Evolutionary conservation across 35 echinoderm and acorn worm genomes (phyloP).

Genomic region (Chiridota heheva): DNA sequence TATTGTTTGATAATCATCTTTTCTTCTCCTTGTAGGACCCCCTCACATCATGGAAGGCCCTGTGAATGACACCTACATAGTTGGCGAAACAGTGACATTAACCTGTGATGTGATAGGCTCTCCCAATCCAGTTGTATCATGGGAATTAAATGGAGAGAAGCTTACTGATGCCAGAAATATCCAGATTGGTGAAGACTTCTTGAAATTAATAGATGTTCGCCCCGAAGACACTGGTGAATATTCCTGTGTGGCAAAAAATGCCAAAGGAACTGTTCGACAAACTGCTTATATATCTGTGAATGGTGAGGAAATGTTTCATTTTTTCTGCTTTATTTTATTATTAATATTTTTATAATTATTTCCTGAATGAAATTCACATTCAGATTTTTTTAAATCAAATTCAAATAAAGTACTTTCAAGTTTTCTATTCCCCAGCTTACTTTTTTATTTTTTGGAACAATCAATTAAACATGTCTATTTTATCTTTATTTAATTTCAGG

Average conservation of each 20-base stretch:
- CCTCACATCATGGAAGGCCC: constrained; percentile 63
- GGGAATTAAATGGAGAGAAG: constrained; percentile 35
- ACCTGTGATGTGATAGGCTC: constrained; percentile 84
- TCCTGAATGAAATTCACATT: background rate
- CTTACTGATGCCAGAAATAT: background rate
- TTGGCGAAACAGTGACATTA: constrained; percentile 64
- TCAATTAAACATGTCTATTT: background rate
- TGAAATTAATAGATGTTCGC: constrained; percentile 38
- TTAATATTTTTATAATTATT: background rate
- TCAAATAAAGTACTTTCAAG: background rate
- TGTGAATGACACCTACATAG: constrained; percentile 39
- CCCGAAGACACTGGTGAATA: constrained; percentile 56
- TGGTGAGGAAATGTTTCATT: constrained; percentile 46
- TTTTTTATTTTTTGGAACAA: background rate
- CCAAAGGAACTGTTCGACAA: constrained; percentile 34
- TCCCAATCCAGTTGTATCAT: constrained; percentile 51
- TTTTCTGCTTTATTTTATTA: background rate
- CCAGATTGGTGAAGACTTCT: background rate
- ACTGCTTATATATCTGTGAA: constrained; percentile 60
- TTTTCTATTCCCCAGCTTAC: background rate
- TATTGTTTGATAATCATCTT: background rate
- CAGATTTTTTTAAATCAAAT: background rate
- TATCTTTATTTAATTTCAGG: background rate
- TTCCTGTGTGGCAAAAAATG: constrained; percentile 61
- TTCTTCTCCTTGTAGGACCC: constrained; percentile 60